These are phyloP conservation scores for Arremon aurantiirostris DNA, from an alignment of 2,797 vertebrate species.

Conservation along the genomic window DNA sequence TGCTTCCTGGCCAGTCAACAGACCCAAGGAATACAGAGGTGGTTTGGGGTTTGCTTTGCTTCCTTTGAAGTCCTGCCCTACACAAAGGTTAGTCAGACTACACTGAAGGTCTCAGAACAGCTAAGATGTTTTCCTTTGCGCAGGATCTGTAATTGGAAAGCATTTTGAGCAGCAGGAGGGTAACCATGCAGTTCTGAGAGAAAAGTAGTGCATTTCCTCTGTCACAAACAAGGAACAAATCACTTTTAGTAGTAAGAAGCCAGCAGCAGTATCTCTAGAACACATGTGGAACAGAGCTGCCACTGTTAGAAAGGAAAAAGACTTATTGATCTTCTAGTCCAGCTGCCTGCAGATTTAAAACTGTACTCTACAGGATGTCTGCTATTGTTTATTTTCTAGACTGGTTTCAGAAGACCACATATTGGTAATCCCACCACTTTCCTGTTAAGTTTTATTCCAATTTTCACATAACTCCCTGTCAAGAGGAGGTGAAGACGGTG, in stretches of 20 bases:
- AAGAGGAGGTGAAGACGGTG: rapidly evolving
- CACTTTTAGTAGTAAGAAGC: background rate
- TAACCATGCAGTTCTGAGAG: background rate
- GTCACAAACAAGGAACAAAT: slow-evolving; percentile 36
- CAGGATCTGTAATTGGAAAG: background rate
- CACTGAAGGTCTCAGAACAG: background rate
- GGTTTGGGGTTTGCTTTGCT: background rate
- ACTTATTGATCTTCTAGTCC: slow-evolving; percentile 2
- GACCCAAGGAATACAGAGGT: background rate
- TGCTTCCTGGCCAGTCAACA: background rate
- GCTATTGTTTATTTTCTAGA: background rate
- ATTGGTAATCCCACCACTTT: background rate
- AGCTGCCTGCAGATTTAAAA: background rate
- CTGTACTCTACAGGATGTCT: background rate
- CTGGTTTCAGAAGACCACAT: background rate
- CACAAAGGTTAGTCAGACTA: background rate
- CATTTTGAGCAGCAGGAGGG: background rate
- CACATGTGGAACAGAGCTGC: background rate
- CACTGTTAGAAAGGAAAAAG: slow-evolving; percentile 9
- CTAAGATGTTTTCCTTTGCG: background rate
- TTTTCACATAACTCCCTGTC: background rate
- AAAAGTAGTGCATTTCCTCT: background rate
- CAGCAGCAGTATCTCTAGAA: slow-evolving; percentile 14
- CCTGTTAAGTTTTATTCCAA: background rate
- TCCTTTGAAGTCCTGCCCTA: background rate